Conservation (phyloP, 2,797 vertebrate species). For the Corythornis leucogaster region DNA sequence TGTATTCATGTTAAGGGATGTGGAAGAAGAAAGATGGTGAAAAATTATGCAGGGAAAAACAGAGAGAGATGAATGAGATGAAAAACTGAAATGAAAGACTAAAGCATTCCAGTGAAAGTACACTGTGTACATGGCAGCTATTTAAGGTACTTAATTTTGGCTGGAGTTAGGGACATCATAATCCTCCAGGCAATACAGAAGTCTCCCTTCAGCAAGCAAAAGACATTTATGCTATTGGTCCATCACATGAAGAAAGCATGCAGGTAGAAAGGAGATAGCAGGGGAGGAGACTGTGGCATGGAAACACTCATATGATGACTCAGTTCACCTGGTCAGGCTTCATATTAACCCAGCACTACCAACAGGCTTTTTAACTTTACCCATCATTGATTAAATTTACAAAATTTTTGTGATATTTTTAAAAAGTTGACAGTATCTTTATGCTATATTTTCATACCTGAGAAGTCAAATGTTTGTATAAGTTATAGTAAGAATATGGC, state of each 20-base stretch:
- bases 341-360: background rate
- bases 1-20: background rate
- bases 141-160: background rate
- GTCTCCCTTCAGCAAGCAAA: background rate
- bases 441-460: background rate
- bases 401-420: background rate
- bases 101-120: background rate
- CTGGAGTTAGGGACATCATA: background rate
- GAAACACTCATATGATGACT: background rate
- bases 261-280: background rate
- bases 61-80: background rate
- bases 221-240: background rate
- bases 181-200: background rate
- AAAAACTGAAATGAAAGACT: background rate
- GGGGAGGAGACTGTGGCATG: background rate
- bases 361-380: background rate
- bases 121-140: background rate
- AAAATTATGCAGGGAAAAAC: background rate
- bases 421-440: background rate
- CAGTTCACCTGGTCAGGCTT: background rate
- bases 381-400: rapidly evolving
- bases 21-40: background rate
- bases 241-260: background rate
- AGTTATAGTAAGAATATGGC: background rate
- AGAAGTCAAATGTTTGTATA: background rate